A percentile compares a stretch with the other conserved stretches of the same genome.
Evolutionary conservation across 2,888 invertebrate genomes (phyloP).

Genomic region (Tethea ocularis): DNA sequence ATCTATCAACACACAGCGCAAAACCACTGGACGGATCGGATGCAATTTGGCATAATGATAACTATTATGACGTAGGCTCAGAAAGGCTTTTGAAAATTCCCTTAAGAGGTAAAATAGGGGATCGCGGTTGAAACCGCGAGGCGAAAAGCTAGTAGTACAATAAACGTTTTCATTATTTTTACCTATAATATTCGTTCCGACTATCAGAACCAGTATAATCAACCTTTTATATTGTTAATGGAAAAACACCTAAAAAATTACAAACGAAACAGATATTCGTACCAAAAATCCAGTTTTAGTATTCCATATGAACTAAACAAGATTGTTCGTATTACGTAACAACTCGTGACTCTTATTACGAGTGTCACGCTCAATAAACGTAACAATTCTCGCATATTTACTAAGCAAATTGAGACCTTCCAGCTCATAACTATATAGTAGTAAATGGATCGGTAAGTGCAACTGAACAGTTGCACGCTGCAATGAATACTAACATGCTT

Average conservation of each 20-base stretch:
- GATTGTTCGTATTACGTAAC: constrained; percentile 76
- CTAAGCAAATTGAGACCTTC: constrained; percentile 48
- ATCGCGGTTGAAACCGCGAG: too few relatives aligned
- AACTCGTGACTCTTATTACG: constrained; percentile 80
- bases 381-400: constrained; percentile 45
- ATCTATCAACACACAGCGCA: too few relatives aligned
- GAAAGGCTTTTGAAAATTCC: too few relatives aligned
- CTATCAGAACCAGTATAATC: constrained; percentile 6
- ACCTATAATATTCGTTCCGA: too few relatives aligned
- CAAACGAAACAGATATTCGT: constrained; percentile 31
- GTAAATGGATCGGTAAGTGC: constrained; percentile 28
- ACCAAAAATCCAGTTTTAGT: constrained; percentile 47
- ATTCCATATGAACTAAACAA: constrained; percentile 60
- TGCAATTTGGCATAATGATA: too few relatives aligned
- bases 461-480: constrained; percentile 46
- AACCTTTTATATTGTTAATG: constrained; percentile 19
- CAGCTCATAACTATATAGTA: constrained; percentile 36
- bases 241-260: constrained; percentile 29
- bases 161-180: too few relatives aligned
- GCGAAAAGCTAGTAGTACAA: too few relatives aligned
- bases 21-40: too few relatives aligned
- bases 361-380: constrained; percentile 58
- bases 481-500: constrained; percentile 61
- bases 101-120: too few relatives aligned
- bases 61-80: too few relatives aligned